These are phyloP conservation scores for Digitonthophagus gazella DNA, from an alignment of 2,888 invertebrate genomes.

Conservation along the genomic window DNA sequence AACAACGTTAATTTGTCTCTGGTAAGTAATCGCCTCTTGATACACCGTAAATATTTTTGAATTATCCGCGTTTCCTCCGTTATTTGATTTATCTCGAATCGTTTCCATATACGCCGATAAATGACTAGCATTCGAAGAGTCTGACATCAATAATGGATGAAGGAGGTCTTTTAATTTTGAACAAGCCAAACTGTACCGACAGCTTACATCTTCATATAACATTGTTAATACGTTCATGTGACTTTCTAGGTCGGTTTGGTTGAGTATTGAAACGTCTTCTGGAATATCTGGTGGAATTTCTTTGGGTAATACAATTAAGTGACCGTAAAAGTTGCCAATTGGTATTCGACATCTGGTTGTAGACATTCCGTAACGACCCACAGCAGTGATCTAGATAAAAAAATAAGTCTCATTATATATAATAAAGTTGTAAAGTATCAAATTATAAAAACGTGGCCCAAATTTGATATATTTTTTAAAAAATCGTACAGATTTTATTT, in stretches of 20 bases:
- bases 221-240: slow-evolving; percentile 67
- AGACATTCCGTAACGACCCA: slow-evolving; percentile 89
- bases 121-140: slow-evolving; percentile 78
- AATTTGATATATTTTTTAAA: too few species aligned
- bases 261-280: slow-evolving; percentile 39
- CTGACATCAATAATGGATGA: slow-evolving; percentile 74
- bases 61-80: slow-evolving; percentile 46
- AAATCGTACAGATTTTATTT: too few species aligned
- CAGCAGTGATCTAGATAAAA: slow-evolving; percentile 73
- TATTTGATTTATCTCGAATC: slow-evolving; percentile 42
- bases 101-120: slow-evolving; percentile 77
- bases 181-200: slow-evolving; percentile 78
- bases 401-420: not conserved
- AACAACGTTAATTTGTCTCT: slow-evolving; percentile 85
- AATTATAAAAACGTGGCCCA: not conserved
- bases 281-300: slow-evolving; percentile 52
- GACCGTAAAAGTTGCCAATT: slow-evolving; percentile 91
- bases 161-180: slow-evolving; percentile 79
- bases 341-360: slow-evolving; percentile 88
- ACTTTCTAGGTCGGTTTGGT: slow-evolving; percentile 51
- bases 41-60: slow-evolving; percentile 55
- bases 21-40: slow-evolving; percentile 82
- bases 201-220: slow-evolving; percentile 76
- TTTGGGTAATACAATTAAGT: slow-evolving; percentile 70
- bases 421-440: not conserved